Percentiles rank a stretch among this genome's conserved stretches.
Evolutionary conservation across 1,140 invertebrate genomes (phyloP).

Genomic region (Telenomus remus): DNA sequence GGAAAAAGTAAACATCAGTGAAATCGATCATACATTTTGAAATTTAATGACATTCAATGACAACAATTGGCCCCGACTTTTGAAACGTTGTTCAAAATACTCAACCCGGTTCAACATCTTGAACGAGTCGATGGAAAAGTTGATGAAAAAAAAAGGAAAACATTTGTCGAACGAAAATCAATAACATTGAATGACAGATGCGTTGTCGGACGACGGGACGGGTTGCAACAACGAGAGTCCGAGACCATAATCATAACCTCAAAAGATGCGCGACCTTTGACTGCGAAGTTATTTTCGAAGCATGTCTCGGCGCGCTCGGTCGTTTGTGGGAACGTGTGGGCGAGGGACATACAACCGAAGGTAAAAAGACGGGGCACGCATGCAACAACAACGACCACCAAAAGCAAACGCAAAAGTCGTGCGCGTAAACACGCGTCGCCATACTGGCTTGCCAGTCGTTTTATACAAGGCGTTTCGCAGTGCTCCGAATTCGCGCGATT

Average conservation of each 20-base stretch:
- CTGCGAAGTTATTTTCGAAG: slow-evolving; percentile 30
- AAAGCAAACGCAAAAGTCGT: slow-evolving; percentile 8
- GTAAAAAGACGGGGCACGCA: slow-evolving; percentile 45
- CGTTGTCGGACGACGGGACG: slow-evolving; percentile 3
- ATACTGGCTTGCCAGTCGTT: slow-evolving; percentile 64
- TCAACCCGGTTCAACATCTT: too few relatives aligned
- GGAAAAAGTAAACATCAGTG: too few relatives aligned
- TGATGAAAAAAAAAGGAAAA: neutral
- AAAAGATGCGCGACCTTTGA: slow-evolving; percentile 41
- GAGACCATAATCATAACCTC: slow-evolving; percentile 43
- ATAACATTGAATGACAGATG: slow-evolving; percentile 15
- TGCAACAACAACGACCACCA: slow-evolving; percentile 37
- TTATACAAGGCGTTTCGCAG: slow-evolving; percentile 35
- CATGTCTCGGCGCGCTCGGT: slow-evolving; percentile 17
- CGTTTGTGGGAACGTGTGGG: slow-evolving; percentile 26
- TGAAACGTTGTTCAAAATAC: too few relatives aligned
- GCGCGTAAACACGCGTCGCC: slow-evolving; percentile 57
- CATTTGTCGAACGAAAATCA: slow-evolving; percentile 10
- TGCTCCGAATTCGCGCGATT: slow-evolving; percentile 41
- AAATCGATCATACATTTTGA: too few relatives aligned
- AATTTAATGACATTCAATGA: too few relatives aligned
- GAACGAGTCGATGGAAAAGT: neutral
- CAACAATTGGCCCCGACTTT: too few relatives aligned
- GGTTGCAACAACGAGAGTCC: slow-evolving; percentile 10
- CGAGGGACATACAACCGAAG: slow-evolving; percentile 40